Conservation (phyloP, 2,797 vertebrate species). For the Enteromius anoplus region DNA sequence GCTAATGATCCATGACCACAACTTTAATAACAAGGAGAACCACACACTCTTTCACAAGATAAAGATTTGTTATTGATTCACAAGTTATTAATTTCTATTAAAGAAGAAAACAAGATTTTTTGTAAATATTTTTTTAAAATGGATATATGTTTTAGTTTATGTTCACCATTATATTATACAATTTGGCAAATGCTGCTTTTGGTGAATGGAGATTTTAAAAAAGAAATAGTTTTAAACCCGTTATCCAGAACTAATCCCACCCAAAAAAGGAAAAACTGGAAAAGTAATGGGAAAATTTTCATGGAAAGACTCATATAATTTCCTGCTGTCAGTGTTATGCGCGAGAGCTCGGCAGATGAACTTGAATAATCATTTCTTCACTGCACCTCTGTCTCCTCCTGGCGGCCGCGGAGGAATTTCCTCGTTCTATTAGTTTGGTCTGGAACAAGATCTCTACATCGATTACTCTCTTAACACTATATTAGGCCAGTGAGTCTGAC, state of each 20-base stretch:
- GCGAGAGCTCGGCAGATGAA: not conserved
- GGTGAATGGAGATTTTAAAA: not conserved
- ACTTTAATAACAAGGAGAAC: not conserved
- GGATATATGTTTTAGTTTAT: not conserved
- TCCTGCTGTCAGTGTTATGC: not conserved
- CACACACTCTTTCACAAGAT: not conserved
- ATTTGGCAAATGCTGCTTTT: not conserved
- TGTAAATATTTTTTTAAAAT: not conserved
- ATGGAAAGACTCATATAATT: not conserved
- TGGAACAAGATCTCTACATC: constrained; percentile 46
- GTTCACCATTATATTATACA: not conserved
- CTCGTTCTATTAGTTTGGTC: constrained; percentile 51
- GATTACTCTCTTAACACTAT: constrained; percentile 38
- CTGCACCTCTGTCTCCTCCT: constrained; percentile 35
- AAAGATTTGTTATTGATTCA: not conserved
- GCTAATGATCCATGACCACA: not conserved
- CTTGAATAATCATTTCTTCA: not conserved
- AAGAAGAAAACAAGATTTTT: not conserved
- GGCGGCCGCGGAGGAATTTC: not conserved
- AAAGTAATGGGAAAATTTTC: not conserved
- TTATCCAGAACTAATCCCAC: not conserved
- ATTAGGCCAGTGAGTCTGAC: constrained; percentile 23
- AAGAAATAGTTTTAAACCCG: not conserved
- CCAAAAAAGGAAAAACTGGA: not conserved
- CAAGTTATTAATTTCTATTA: not conserved